Percentiles rank a stretch among this genome's conserved stretches.
phyloP scores from a whole-genome alignment of 2,113 vertebrate species.

The Peromyscus polionotus region DNA sequence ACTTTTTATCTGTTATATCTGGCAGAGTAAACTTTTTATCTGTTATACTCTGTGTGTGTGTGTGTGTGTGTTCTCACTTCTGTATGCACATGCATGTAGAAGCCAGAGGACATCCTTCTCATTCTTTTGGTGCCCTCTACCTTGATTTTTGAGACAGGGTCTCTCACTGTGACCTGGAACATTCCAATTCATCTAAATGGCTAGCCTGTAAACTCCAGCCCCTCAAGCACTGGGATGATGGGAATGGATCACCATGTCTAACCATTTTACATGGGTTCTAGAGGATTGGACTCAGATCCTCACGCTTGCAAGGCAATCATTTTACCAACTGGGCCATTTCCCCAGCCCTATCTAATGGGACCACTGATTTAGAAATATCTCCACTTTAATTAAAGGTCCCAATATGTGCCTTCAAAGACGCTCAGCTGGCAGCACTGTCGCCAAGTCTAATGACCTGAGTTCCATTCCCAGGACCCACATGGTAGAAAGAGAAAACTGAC shows the following conservation, averaged over 20 bases:
- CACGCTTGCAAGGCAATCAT: background rate
- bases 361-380: conserved; percentile 29
- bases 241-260: background rate
- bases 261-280: background rate
- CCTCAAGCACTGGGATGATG: background rate
- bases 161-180: background rate
- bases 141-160: background rate
- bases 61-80: background rate
- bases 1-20: background rate
- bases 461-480: background rate
- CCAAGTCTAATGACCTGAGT: background rate
- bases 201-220: background rate
- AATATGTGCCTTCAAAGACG: background rate
- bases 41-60: background rate
- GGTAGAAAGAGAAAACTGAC: background rate
- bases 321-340: background rate
- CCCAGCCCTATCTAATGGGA: background rate
- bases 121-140: background rate
- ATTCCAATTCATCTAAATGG: background rate
- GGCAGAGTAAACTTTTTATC: background rate
- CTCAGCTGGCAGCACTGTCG: background rate
- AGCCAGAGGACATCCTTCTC: background rate
- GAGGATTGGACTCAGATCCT: background rate
- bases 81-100: background rate
- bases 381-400: background rate